Base-by-base conservation (phyloP, 2,113 vertebrate species). In the Rhadina sibilatrix region DNA sequence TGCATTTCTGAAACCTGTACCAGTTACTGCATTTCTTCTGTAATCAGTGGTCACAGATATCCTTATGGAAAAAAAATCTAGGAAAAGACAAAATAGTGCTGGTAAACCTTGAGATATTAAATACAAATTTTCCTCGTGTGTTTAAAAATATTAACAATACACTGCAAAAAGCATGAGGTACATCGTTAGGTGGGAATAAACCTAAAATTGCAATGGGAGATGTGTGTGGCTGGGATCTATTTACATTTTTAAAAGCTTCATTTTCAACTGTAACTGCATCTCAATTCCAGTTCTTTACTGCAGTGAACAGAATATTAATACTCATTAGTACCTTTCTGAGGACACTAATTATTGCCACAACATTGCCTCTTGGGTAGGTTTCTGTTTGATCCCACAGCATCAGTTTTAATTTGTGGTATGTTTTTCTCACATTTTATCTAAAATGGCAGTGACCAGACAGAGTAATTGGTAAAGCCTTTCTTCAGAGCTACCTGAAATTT, bases 1-100 rank as follows among this genome's bases (percentile, higher is more conserved):
- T 72, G 53, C n/a, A 52, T 88, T 93, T 92, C 71, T 80, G 70
- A 95, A 93, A 83, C 79, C 85, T 96, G 75, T 63, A 83, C 79
- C 71, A 92, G 85, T 90, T 93, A 52, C 54, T 95, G 92, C 93
- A 86, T 93, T 96, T 85, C 59, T 92, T 66, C 52, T 75, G 59
- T 35, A 86, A 78, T 83, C 82, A 74, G 92, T 2, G 60, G 82
- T 90, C 75, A 77, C 38, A 11, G 59, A 59, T 66, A 64, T 63
- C 42, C 54, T 74, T 77, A 61, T 24, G 30, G 71, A 74, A 80
- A 75, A 68, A 68, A 84, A 91, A 54, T 6, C 31, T 1, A 49
- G 28, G 42, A 90, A 49, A 87, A 79, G 75, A 74, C 74, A 85
- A 96, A 80, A 52, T 66, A 46, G 38, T 80, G 30, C 46, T 74